Conservation (phyloP, 2,797 vertebrate species). For the Anomalospiza imberbis region DNA sequence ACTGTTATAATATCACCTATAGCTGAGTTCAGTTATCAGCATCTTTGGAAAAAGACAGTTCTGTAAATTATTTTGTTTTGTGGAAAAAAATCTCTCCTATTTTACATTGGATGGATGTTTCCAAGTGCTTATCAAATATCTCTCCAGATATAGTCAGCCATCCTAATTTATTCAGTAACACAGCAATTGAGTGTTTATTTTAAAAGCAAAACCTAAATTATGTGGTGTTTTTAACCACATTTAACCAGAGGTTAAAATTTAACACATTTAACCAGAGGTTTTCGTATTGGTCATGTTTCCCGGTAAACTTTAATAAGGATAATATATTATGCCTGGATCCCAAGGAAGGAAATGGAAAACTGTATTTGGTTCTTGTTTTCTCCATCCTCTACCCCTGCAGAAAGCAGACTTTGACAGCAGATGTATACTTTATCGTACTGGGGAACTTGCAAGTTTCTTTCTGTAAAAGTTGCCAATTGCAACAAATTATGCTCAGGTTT, state of each 20-base stretch:
- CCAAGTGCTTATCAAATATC: background rate
- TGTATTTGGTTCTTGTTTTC: background rate
- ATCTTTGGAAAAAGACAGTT: background rate
- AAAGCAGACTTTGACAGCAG: background rate
- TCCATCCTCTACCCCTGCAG: background rate
- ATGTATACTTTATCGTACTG: background rate
- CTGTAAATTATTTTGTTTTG: background rate
- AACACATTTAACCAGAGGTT: too few relatives aligned
- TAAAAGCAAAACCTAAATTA: background rate
- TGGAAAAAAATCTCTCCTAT: background rate
- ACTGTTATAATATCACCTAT: background rate
- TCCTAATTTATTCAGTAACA: background rate
- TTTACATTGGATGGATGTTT: background rate
- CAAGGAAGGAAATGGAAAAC: background rate
- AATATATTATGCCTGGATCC: background rate
- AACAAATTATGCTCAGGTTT: slow-evolving; percentile 46
- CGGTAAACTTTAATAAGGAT: background rate
- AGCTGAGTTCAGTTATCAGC: background rate
- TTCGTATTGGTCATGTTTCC: background rate
- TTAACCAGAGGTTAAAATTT: too few relatives aligned
- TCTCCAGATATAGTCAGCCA: background rate
- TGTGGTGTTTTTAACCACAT: too few relatives aligned
- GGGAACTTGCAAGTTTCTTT: slow-evolving; percentile 26
- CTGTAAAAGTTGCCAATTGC: slow-evolving; percentile 6
- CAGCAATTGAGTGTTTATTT: background rate